Base-by-base conservation (phyloP, 2,113 vertebrate species). In the Gasterosteus nipponicus region DNA sequence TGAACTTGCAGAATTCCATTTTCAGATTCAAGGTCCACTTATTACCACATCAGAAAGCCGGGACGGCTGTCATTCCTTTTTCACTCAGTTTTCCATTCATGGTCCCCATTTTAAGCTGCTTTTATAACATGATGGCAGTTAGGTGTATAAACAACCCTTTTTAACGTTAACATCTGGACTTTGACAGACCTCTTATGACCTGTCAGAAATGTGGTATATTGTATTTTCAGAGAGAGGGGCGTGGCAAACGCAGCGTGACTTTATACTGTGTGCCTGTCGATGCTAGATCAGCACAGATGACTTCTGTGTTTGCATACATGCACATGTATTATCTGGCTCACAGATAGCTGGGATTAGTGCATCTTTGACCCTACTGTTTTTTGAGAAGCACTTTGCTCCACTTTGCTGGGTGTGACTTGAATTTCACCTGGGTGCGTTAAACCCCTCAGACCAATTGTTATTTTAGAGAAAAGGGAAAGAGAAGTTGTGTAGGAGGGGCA, bases 1-100 rank as follows among this genome's bases (percentile, higher is more conserved):
- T 87, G 83, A 92, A 92, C 89, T 88, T 80, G 84, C 80, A 92
- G 89, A 90, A 89, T 87, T 85, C 80, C 69, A 61, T 77, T 89
- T 83, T 41, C 62, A 84, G n/a, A 86, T 89, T 90, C 73, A 81
- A 68, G 77, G 85, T 87, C 73, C 61, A 56, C 66, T 87, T 84
- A 91, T 89, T 90, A 78, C 75, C 79, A 80, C 80, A 81, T 90
- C 66, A 77, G 61, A 89, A 69, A 7, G n/a, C 19, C 75, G 93
- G 92, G 91, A 87, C 1, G 22, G 3, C 60, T 89, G 86, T 92
- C 92, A 91, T 74, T 76, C 64, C 57, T 80, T 84, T 78, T 88
- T 87, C 76, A 80, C 86, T 92, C 87, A 91, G 49, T 81, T 92
- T 93, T 91, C 89, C 90, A 78, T 86, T 63, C 69, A 69, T n/a